A percentile compares a stretch with the other conserved stretches of the same genome.
Evolutionary conservation across 1,140 invertebrate species (phyloP).

Genomic region (Drosophila lini): DNA sequence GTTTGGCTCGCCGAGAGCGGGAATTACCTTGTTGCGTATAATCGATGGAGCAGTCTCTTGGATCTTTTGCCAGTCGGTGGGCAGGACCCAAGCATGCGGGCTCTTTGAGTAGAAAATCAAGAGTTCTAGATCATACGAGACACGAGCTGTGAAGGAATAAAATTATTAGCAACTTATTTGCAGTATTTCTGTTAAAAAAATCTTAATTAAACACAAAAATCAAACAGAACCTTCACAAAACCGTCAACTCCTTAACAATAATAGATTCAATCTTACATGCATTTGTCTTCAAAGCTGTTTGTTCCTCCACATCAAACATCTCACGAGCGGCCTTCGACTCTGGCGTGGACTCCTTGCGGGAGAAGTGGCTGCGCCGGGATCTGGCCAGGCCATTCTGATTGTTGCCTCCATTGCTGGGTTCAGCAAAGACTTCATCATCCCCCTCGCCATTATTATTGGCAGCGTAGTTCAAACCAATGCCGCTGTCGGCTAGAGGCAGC

Average conservation of each 20-base stretch:
- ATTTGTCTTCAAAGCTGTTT: conserved; percentile 49
- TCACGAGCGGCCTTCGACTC: conserved; percentile 65
- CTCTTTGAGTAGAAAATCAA: conserved; percentile 80
- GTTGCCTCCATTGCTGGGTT: conserved; percentile 48
- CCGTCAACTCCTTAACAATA: background rate
- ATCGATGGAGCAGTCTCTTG: conserved; percentile 72
- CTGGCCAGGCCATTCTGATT: conserved; percentile 76
- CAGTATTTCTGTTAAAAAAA: background rate
- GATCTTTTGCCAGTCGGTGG: conserved; percentile 77
- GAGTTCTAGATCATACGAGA: conserved; percentile 80
- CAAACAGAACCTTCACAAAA: background rate
- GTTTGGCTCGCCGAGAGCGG: conserved; percentile 16
- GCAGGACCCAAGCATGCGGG: conserved; percentile 77
- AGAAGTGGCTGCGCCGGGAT: conserved; percentile 84
- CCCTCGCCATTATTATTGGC: conserved; percentile 70
- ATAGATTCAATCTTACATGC: conserved; percentile 49
- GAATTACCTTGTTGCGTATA: conserved; percentile 83
- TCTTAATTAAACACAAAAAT: background rate
- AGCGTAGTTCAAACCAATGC: conserved; percentile 77
- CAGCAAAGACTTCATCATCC: conserved; percentile 81
- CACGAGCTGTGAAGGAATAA: conserved; percentile 53
- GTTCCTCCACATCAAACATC: conserved; percentile 55
- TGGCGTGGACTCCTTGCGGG: conserved; percentile 81
- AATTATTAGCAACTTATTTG: background rate
- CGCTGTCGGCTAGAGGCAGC: conserved; percentile 79